These are phyloP conservation scores for Aricia artaxerxes DNA, from an alignment of 2,888 invertebrate species.

Conservation along the genomic window DNA sequence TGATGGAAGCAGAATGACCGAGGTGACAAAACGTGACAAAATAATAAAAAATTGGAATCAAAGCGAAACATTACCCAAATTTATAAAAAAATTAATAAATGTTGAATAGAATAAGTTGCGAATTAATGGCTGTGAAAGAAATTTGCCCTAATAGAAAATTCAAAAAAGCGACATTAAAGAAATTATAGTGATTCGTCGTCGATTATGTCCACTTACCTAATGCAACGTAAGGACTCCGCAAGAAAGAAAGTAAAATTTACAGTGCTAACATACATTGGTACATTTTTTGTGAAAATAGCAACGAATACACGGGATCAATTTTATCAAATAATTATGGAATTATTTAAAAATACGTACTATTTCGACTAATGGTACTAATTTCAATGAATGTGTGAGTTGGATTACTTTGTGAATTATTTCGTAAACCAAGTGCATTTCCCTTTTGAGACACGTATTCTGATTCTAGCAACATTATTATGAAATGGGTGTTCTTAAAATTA, in stretches of 20 bases:
- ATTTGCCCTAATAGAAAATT: conserved; percentile 49
- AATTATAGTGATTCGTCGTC: conserved; percentile 54
- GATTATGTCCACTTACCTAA: conserved; percentile 78
- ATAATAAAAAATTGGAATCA: conserved; percentile 68
- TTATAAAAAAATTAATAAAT: conserved; percentile 56
- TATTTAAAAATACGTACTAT: not conserved
- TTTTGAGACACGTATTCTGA: not conserved
- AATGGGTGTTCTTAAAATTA: conserved; percentile 36
- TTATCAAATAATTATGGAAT: not conserved
- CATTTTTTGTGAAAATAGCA: conserved; percentile 58
- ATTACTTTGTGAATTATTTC: not conserved
- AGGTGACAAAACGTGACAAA: conserved; percentile 52
- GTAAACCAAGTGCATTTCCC: conserved; percentile 12
- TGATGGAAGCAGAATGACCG: conserved; percentile 60
- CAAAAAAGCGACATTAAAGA: conserved; percentile 65
- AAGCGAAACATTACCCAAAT: conserved; percentile 79
- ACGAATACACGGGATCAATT: conserved; percentile 36
- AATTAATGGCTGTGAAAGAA: conserved; percentile 58
- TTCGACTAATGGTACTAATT: not conserved
- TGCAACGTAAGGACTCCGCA: conserved; percentile 80
- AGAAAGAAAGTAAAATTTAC: conserved; percentile 79
- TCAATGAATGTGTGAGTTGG: not conserved
- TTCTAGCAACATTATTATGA: conserved; percentile 31
- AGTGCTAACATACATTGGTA: conserved; percentile 71
- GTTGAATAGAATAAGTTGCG: conserved; percentile 50